Percentiles rank a stretch among this genome's conserved stretches.
phyloP scores from a whole-genome alignment of 2,113 vertebrate species.

The Cynocephalus volans region DNA sequence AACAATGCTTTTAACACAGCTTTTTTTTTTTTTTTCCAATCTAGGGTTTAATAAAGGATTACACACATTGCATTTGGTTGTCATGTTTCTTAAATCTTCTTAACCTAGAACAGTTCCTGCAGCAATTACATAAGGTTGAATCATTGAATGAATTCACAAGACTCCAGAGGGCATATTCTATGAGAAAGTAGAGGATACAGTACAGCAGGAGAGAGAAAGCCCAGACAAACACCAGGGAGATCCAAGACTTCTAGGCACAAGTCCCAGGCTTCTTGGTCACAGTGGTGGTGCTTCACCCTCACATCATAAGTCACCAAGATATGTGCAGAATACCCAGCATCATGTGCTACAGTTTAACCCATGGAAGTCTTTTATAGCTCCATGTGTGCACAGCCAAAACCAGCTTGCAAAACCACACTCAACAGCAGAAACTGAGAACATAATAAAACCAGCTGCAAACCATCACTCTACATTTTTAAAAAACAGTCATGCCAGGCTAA shows the following conservation, averaged over 20 bases:
- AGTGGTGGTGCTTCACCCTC: background rate
- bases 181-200: background rate
- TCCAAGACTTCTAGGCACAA: background rate
- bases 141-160: background rate
- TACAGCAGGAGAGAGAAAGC: too few species aligned
- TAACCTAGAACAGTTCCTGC: background rate
- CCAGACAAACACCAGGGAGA: background rate
- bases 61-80: background rate
- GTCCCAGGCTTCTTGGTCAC: background rate
- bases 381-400: background rate
- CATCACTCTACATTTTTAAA: too few species aligned
- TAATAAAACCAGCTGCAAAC: too few species aligned
- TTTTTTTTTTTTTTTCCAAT: background rate
- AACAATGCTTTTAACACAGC: background rate
- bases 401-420: background rate
- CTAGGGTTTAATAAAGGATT: background rate
- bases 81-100: background rate
- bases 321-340: background rate
- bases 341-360: background rate
- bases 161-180: background rate
- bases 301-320: background rate
- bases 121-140: background rate
- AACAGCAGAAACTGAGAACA: too few species aligned
- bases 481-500: too few species aligned
- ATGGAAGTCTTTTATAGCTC: background rate